These are phyloP conservation scores for Agrochola macilenta DNA, from an alignment of 2,888 invertebrate genomes.

Conservation along the genomic window DNA sequence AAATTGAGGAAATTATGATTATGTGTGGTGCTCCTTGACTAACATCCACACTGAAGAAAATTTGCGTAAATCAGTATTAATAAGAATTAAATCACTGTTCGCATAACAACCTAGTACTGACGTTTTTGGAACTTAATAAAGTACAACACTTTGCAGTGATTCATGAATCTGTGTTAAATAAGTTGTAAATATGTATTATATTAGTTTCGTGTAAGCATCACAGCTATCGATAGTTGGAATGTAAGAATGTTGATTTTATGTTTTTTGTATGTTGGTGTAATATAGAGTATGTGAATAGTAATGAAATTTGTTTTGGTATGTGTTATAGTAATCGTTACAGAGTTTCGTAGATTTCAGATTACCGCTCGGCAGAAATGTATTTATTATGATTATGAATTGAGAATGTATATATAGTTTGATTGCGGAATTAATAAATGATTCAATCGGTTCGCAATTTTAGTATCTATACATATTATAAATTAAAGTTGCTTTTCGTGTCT, in stretches of 20 bases:
- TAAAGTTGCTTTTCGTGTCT: neutral
- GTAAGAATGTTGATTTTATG: slow-evolving; percentile 60
- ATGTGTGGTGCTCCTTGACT: slow-evolving; percentile 34
- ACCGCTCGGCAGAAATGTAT: slow-evolving; percentile 3
- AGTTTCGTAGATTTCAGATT: slow-evolving; percentile 51
- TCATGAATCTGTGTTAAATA: slow-evolving; percentile 73
- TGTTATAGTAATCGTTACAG: slow-evolving; percentile 31
- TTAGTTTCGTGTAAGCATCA: slow-evolving; percentile 74
- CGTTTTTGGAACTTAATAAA: slow-evolving; percentile 51
- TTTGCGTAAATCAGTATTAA: slow-evolving; percentile 78
- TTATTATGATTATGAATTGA: slow-evolving; percentile 17
- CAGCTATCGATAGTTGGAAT: slow-evolving; percentile 66
- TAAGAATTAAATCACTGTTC: slow-evolving; percentile 63
- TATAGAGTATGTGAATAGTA: slow-evolving; percentile 49
- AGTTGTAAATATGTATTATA: slow-evolving; percentile 76
- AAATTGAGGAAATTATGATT: slow-evolving; percentile 48
- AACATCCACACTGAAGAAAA: slow-evolving; percentile 36
- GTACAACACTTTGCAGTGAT: slow-evolving; percentile 71
- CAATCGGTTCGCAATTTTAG: slow-evolving; percentile 11
- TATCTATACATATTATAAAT: neutral
- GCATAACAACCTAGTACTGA: slow-evolving; percentile 60
- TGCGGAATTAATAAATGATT: slow-evolving; percentile 1
- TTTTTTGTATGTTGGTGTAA: slow-evolving; percentile 58
- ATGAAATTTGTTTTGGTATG: slow-evolving; percentile 45
- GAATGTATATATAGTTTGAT: slow-evolving; percentile 28